Conservation (phyloP, 1,140 invertebrate species). For the Drosophila ironensis region DNA sequence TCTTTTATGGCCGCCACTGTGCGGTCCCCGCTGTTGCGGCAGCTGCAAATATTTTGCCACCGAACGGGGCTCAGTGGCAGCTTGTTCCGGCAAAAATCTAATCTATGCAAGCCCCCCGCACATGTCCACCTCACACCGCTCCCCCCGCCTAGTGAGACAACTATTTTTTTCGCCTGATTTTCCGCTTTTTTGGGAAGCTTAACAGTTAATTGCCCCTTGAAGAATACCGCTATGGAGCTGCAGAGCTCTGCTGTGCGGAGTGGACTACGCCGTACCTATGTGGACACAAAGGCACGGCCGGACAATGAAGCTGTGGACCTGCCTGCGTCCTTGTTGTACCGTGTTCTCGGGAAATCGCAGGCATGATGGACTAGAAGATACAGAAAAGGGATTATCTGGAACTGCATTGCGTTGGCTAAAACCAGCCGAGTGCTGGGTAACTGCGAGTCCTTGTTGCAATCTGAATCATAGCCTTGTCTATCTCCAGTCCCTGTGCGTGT, state of each 20-base stretch:
- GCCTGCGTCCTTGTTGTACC: not conserved
- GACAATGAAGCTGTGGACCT: slow-evolving; percentile 14
- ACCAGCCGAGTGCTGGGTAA: too few species aligned
- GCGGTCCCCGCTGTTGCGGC: slow-evolving; percentile 59
- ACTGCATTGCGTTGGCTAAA: not conserved
- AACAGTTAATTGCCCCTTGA: slow-evolving; percentile 76
- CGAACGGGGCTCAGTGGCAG: slow-evolving; percentile 2
- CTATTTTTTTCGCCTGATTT: slow-evolving; percentile 57
- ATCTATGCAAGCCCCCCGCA: slow-evolving; percentile 62
- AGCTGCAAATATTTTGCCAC: slow-evolving; percentile 62
- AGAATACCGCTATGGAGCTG: slow-evolving; percentile 54
- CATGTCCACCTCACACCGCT: slow-evolving; percentile 2
- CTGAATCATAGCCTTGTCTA: slow-evolving; percentile 3
- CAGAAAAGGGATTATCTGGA: not conserved
- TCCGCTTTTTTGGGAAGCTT: slow-evolving; percentile 52
- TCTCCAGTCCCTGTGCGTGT: slow-evolving; percentile 36
- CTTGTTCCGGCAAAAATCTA: slow-evolving; percentile 57
- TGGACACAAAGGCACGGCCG: slow-evolving; percentile 41
- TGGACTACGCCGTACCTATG: slow-evolving; percentile 45
- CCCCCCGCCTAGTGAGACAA: slow-evolving; percentile 10
- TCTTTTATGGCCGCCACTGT: slow-evolving; percentile 67
- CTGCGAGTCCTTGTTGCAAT: too few species aligned
- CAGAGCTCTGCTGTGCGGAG: not conserved
- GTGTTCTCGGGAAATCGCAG: not conserved
- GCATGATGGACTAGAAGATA: not conserved